Evolutionary conservation across 2,797 vertebrate genomes (phyloP).

Genomic region (Caiman crocodilus): DNA sequence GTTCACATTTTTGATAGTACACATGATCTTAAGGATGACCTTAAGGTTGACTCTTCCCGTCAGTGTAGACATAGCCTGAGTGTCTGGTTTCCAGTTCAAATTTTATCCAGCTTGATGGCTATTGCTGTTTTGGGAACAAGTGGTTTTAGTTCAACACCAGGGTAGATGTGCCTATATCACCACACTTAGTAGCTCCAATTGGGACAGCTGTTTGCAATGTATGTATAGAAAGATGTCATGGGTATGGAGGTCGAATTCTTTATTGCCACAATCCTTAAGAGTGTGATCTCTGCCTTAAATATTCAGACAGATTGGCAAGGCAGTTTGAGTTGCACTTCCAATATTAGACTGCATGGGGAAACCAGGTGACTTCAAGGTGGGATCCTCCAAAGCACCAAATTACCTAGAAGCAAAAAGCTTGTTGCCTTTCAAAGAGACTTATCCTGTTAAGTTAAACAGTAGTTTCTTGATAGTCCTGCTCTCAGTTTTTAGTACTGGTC

Average conservation of each 20-base stretch:
- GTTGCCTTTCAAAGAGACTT: not conserved
- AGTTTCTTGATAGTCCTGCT: not conserved
- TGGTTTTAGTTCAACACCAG: not conserved
- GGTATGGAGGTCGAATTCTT: not conserved
- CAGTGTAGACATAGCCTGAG: not conserved
- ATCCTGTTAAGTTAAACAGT: not conserved
- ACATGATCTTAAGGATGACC: not conserved
- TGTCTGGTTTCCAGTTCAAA: not conserved
- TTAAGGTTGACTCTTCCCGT: not conserved
- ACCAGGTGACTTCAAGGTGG: fast-evolving
- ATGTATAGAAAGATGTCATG: not conserved
- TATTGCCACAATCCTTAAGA: not conserved
- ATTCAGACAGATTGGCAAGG: fast-evolving
- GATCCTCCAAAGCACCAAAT: not conserved
- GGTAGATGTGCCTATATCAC: not conserved
- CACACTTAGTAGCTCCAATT: not conserved
- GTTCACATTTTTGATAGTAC: too few relatives aligned
- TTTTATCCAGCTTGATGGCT: not conserved
- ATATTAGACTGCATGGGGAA: not conserved
- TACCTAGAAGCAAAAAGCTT: not conserved
- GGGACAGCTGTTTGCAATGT: not conserved
- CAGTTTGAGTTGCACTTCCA: not conserved
- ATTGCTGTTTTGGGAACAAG: not conserved
- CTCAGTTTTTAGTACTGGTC: fast-evolving
- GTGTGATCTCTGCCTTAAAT: not conserved